Base-by-base conservation (phyloP, 2,797 vertebrate genomes). In the Girardinus metallicus region DNA sequence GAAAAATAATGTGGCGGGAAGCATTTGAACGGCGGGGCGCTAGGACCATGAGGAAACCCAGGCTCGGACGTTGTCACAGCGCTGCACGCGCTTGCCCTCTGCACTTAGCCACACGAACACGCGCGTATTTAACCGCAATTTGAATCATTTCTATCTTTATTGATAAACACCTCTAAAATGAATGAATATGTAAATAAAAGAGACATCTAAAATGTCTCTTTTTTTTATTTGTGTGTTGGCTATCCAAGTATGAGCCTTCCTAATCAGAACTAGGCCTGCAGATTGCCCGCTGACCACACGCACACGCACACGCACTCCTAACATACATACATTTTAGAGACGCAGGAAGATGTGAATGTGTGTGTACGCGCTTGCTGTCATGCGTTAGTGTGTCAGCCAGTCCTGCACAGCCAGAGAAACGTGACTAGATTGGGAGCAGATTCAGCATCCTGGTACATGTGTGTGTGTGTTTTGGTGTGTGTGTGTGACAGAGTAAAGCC, bases 311-410 rank as follows among this genome's bases (percentile, higher is more conserved):
- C 31, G 1, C n/a, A 72, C 53, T n/a, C n/a, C 80, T 26, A 26
- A 70, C 66, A 70, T 70, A 15, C 64, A 41, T 43, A 68, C 21
- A 43, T 36, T 36, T 2, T 41, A 70, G 3, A 79, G 1, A 74
- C 15, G 53, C 15, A 76, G 9, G 34, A 21, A 78, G 47, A 72
- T 26, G 26, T 46, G 55, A 18, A 46, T n/a, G 55, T 16, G 23
- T 64, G 6, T 57, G 80, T 71, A 76, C 86, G 74, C 80, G 70
- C 71, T 80, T 72, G 75, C 91, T 93, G 92, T 88, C 93, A 93
- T 93, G 87, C 83, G 93, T 94, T 93, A 93, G 91, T 93, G 89
- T 94, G 93, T 94, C 91, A 95, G 89, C 88, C 85, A 95, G 91
- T 89, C 87, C 91, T 89, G 87, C 83, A 77, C 91, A 89, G 91